Evolutionary conservation across 2,113 vertebrate species (phyloP).

Genomic region (Callipepla californica): DNA sequence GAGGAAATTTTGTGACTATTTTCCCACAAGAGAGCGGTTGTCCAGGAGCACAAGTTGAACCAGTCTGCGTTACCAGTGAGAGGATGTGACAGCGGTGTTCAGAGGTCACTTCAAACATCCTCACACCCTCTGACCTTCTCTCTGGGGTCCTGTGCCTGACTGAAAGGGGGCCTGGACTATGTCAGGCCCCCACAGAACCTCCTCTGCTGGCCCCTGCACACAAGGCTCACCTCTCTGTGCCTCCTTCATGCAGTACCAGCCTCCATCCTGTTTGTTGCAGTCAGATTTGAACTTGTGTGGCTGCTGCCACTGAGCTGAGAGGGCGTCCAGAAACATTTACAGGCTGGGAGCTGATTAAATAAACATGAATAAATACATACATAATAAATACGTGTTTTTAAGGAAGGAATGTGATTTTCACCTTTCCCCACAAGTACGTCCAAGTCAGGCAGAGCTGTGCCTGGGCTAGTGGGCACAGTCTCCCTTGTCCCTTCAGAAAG

Average conservation of each 20-base stretch:
- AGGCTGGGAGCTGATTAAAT: neutral
- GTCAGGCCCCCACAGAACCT: neutral
- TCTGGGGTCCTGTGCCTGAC: neutral
- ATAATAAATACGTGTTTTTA: rapidly evolving
- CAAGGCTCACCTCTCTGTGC: neutral
- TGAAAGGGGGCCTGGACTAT: neutral
- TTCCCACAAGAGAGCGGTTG: neutral
- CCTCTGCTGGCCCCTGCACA: neutral
- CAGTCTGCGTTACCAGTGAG: neutral
- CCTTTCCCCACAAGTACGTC: neutral
- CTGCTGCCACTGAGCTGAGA: neutral
- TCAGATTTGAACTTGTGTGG: neutral
- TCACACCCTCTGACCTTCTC: neutral
- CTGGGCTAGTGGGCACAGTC: neutral
- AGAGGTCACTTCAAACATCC: neutral
- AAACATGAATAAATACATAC: neutral
- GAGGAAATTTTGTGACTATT: neutral
- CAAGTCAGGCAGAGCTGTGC: rapidly evolving
- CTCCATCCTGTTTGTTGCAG: neutral
- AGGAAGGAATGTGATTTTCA: neutral
- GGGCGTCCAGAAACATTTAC: neutral
- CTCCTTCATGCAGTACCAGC: neutral
- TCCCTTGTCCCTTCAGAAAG: neutral
- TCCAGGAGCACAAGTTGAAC: neutral
- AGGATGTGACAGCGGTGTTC: rapidly evolving